Percentiles rank a stretch among this genome's conserved stretches.
These are phyloP conservation scores for Neostethus bicornis DNA, from an alignment of 2,797 vertebrate genomes.

Conservation along the genomic window DNA sequence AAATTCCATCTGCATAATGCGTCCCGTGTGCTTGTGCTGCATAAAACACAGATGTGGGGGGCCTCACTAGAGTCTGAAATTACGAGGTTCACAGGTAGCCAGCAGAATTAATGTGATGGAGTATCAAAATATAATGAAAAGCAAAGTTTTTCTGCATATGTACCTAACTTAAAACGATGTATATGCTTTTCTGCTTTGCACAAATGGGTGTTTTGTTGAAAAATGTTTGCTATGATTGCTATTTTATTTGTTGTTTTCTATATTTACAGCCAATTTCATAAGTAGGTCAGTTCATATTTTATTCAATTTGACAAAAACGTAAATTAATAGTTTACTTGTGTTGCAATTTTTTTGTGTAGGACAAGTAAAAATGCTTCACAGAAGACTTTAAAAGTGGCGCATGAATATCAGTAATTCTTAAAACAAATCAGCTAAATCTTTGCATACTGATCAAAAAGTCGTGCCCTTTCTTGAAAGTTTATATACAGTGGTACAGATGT, in stretches of 20 bases:
- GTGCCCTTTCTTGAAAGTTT: neutral
- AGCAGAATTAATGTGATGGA: constrained; percentile 2
- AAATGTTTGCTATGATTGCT: neutral
- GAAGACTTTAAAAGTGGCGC: too few relatives aligned
- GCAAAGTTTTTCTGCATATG: neutral
- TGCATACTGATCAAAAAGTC: neutral
- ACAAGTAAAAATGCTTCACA: too few relatives aligned
- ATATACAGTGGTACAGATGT: neutral
- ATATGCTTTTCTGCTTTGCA: neutral
- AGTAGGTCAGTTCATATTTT: too few relatives aligned
- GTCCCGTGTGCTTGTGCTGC: constrained; percentile 32
- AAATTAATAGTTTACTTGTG: too few relatives aligned
- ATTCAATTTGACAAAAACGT: too few relatives aligned
- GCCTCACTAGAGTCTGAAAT: constrained; percentile 1
- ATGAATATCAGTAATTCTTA: too few relatives aligned
- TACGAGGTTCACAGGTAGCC: constrained; percentile 11
- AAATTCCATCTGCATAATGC: constrained; percentile 46
- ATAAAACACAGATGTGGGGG: constrained; percentile 31
- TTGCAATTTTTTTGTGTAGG: too few relatives aligned
- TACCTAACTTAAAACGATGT: neutral
- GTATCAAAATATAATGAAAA: constrained; percentile 6
- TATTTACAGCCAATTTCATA: neutral
- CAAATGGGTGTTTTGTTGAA: neutral
- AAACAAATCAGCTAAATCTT: neutral
- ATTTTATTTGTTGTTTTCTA: neutral